Percentiles rank a stretch among this genome's conserved stretches.
phyloP scores from a whole-genome alignment of 2,797 vertebrate genomes.

The Simalia tracyae region DNA sequence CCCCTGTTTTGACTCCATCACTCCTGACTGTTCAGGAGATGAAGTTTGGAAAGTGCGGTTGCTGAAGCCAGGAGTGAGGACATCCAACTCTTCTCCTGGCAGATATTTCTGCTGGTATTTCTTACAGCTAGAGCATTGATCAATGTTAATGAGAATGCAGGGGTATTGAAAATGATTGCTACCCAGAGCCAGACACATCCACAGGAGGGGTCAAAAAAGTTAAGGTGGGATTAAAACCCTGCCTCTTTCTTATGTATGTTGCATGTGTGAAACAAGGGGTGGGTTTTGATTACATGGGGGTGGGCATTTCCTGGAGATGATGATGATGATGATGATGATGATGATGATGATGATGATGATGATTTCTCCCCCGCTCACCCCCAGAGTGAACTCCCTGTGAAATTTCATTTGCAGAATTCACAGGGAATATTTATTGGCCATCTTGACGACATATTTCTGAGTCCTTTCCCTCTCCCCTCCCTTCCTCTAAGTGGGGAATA shows the following conservation, averaged over 20 bases:
- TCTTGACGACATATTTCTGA: slow-evolving; percentile 48
- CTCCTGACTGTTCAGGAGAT: not conserved
- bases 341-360: rapidly evolving
- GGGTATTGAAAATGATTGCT: slow-evolving; percentile 8
- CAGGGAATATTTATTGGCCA: slow-evolving; percentile 59
- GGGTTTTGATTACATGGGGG: not conserved
- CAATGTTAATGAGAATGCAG: slow-evolving; percentile 33
- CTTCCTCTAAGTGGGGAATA: slow-evolving; percentile 39
- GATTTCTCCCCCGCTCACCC: not conserved
- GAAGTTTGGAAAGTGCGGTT: not conserved
- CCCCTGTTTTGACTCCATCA: too few relatives aligned
- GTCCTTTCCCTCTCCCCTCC: not conserved
- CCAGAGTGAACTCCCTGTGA: slow-evolving; percentile 26
- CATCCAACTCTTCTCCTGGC: not conserved
- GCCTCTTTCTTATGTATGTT: not conserved
- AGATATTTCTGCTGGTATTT: not conserved
- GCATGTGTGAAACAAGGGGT: not conserved
- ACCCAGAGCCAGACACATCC: not conserved
- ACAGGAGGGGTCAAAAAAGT: not conserved
- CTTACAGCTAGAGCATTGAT: slow-evolving; percentile 34
- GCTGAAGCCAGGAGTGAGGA: not conserved
- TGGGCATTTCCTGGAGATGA: not conserved
- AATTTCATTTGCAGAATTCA: slow-evolving; percentile 41
- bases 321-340: rapidly evolving
- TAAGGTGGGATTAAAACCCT: not conserved